Evolutionary conservation across 2,797 vertebrate genomes (phyloP), one percentile per base, ranked within the genome.

Genomic region (Pangasius macronema): DNA sequence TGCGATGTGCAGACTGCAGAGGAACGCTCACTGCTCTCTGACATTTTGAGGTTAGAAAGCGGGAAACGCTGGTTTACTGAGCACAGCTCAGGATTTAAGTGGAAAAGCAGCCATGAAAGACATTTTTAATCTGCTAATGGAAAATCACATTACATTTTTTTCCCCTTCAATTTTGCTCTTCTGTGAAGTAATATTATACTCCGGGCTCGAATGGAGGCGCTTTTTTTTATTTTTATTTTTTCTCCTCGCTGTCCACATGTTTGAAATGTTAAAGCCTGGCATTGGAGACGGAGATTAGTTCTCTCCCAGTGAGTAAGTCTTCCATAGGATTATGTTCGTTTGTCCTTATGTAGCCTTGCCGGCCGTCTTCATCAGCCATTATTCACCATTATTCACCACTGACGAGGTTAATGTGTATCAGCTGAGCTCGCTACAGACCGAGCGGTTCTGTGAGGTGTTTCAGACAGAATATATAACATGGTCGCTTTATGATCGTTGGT

Each of bases 71-170:
- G 88, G 55, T 90, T 88, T 91, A 89, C 89, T 90, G 57, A 89
- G 85, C 75, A n/a, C 80, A 36, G 87, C 88, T 88, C 68, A 72
- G 87, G 91, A 89, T 88, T 90, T 92, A 90, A 91, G 88, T 88
- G 85, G 90, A 88, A 88, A 89, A 73, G 87, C 90, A 88, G 82
- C 91, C 91, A 88, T 91, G 90, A 91, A 91, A 91, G 91, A 89
- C 88, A 85, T 88, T 91, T 91, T 92, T 92, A 92, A 92, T 93
- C 91, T 91, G 84, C 89, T 91, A 91, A 91, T 92, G 91, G 91
- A 91, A 93, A 92, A 93, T 91, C 92, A 91, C 91, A 91, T 91
- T 91, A 92, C 68, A 88, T 86, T 89, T 90, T 90, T 88, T 51
- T 24, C 10, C 76, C 57, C 84, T 87, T 87, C 87, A 90, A 90